These are phyloP conservation scores for Nothura maculosa DNA, from an alignment of 2,797 vertebrate genomes.

Conservation along the genomic window DNA sequence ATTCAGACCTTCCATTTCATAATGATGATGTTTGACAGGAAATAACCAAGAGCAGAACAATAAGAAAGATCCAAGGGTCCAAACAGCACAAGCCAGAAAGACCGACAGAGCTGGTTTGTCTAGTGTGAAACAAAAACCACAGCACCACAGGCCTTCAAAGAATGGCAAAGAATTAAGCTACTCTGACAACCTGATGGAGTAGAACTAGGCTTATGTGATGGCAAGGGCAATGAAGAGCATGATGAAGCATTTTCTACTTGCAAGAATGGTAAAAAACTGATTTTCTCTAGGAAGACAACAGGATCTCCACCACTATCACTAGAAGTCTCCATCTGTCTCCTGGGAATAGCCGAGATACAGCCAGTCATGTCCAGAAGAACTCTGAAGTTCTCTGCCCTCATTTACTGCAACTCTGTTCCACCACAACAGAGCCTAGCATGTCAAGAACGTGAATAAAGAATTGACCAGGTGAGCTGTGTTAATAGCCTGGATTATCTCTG, in stretches of 20 bases:
- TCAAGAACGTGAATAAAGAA: rapidly evolving
- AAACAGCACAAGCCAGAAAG: background rate
- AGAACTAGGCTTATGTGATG: background rate
- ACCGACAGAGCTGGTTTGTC: background rate
- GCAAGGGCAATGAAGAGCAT: background rate
- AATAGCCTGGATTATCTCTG: background rate
- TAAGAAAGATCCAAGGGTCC: background rate
- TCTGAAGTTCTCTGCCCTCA: background rate
- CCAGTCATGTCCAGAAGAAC: background rate
- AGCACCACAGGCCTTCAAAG: background rate
- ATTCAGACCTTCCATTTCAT: background rate
- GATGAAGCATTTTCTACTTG: constrained; percentile 5
- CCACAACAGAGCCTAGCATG: background rate
- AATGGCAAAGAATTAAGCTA: background rate
- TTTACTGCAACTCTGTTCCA: background rate
- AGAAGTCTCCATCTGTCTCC: background rate
- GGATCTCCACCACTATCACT: background rate
- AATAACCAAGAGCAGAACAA: background rate
- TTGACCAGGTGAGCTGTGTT: rapidly evolving
- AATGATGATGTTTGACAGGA: background rate
- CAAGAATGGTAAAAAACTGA: background rate
- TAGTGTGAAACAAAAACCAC: background rate
- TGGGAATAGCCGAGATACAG: background rate
- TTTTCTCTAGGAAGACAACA: background rate
- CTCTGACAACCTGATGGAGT: background rate